phyloP scores from a whole-genome alignment of 2,888 invertebrate genomes.

The Cancer borealis region DNA sequence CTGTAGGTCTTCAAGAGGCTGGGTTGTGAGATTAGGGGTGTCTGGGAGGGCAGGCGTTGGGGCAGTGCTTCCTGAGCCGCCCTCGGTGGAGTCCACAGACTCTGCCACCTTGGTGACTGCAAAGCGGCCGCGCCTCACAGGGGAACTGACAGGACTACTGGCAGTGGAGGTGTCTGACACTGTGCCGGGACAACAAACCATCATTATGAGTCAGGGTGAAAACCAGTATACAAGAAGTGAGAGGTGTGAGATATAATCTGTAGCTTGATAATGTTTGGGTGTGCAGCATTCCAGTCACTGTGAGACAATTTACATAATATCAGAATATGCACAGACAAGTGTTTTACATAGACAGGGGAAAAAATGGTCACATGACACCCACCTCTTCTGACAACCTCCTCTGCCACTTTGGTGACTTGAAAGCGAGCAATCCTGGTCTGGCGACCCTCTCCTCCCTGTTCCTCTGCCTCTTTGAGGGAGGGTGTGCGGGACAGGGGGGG shows the following conservation, averaged over 20 bases:
- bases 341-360: background rate
- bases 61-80: conserved; percentile 48
- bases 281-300: background rate
- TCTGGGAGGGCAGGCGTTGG: conserved; percentile 56
- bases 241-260: background rate
- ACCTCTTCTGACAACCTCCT: conserved; percentile 69
- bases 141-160: conserved; percentile 71
- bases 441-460: conserved; percentile 47
- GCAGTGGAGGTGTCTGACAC: conserved; percentile 65
- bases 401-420: conserved; percentile 72
- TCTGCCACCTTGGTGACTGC: conserved; percentile 69
- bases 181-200: background rate
- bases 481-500: conserved; percentile 57
- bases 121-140: conserved; percentile 71
- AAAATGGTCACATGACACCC: background rate
- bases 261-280: background rate
- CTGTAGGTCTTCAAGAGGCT: conserved; percentile 54
- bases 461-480: conserved; percentile 58
- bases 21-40: conserved; percentile 41
- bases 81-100: conserved; percentile 59
- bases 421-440: conserved; percentile 66
- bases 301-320: too few relatives aligned
- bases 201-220: background rate
- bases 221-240: background rate
- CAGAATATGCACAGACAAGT: background rate